These are phyloP conservation scores for Chouioia cunea DNA, from an alignment of 2,888 invertebrate species.

Conservation along the genomic window DNA sequence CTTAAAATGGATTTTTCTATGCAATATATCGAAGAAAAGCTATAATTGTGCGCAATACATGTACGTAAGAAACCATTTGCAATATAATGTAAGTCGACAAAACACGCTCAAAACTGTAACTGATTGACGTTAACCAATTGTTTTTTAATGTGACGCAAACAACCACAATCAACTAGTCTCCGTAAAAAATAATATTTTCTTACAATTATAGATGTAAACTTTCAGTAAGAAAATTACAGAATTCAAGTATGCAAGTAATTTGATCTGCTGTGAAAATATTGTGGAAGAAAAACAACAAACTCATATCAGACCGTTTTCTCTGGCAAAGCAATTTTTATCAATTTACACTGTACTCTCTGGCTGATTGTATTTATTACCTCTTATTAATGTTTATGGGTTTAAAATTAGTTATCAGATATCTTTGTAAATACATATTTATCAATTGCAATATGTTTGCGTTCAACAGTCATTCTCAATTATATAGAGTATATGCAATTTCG, in stretches of 20 bases:
- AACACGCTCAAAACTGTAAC: slow-evolving; percentile 17
- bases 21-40: slow-evolving; percentile 35
- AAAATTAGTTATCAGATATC: slow-evolving; percentile 8
- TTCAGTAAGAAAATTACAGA: slow-evolving; percentile 19
- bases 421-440: slow-evolving; percentile 8
- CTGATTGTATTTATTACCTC: slow-evolving; percentile 3
- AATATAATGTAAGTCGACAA: slow-evolving; percentile 27
- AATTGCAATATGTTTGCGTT: slow-evolving; percentile 29
- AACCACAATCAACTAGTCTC: slow-evolving; percentile 28
- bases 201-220: slow-evolving; percentile 40
- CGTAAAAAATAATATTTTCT: slow-evolving; percentile 43
- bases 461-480: slow-evolving; percentile 35
- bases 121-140: slow-evolving; percentile 6
- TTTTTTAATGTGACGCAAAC: slow-evolving; percentile 24
- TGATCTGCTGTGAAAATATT: slow-evolving; percentile 13
- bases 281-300: slow-evolving; percentile 15
- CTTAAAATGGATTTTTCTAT: slow-evolving; percentile 11
- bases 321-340: slow-evolving; percentile 35
- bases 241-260: slow-evolving; percentile 27
- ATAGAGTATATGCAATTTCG: slow-evolving; percentile 6
- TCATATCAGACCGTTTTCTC: slow-evolving; percentile 42
- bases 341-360: slow-evolving; percentile 17
- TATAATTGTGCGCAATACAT: slow-evolving; percentile 43
- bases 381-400: not conserved
- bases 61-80: slow-evolving; percentile 30